These are phyloP conservation scores for Thalassophryne amazonica DNA, from an alignment of 2,797 vertebrate genomes.

Conservation along the genomic window DNA sequence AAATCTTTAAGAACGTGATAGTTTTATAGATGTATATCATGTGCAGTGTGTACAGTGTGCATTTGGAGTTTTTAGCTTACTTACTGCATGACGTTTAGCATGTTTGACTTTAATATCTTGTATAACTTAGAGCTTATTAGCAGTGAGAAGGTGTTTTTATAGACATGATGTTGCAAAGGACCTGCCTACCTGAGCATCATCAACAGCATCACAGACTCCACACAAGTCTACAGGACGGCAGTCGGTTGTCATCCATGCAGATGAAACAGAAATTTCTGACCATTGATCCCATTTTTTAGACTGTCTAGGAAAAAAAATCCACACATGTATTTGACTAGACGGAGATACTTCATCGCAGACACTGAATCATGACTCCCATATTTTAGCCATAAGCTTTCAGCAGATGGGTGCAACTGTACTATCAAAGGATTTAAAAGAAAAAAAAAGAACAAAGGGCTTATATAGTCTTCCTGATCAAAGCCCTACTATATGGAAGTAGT, in stretches of 20 bases:
- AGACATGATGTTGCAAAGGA: conserved; percentile 72
- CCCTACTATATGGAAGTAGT: conserved; percentile 49
- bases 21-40: no score
- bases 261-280: conserved; percentile 10
- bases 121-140: conserved; percentile 83
- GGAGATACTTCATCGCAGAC: conserved; percentile 19
- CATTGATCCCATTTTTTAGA: conserved; percentile 2
- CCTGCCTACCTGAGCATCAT: conserved; percentile 78
- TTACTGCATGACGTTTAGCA: conserved; percentile 60
- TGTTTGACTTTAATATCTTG: conserved; percentile 52
- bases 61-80: conserved; percentile 40
- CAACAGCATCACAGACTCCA: conserved; percentile 61
- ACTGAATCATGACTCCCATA: conserved; percentile 41
- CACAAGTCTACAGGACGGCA: no score
- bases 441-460: conserved; percentile 61
- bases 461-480: conserved; percentile 57
- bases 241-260: conserved; percentile 5
- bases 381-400: conserved; percentile 50
- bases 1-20: no score
- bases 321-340: conserved; percentile 41
- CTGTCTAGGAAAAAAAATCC: conserved; percentile 12
- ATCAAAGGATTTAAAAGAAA: conserved; percentile 64
- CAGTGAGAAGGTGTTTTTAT: conserved; percentile 79
- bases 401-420: conserved; percentile 54
- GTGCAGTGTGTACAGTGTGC: no score